Conservation (phyloP, 2,888 invertebrate species). For the Endotricha flammealis region DNA sequence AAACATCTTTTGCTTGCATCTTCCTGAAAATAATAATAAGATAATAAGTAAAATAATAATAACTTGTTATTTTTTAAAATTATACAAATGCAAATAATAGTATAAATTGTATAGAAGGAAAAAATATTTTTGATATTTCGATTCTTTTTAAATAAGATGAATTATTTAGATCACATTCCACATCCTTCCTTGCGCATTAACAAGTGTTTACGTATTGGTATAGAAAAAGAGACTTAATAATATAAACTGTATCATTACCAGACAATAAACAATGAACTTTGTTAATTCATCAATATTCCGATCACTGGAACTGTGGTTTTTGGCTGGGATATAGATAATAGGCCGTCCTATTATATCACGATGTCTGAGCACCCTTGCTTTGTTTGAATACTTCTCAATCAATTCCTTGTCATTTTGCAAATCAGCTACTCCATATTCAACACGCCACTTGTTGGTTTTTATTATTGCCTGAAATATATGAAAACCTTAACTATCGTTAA, state of each 20-base stretch:
- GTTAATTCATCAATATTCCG: conserved; percentile 87
- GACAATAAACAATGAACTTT: conserved; percentile 86
- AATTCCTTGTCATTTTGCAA: conserved; percentile 73
- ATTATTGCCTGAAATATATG: conserved; percentile 81
- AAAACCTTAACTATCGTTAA: no score
- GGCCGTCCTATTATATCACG: conserved; percentile 86
- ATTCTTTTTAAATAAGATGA: no score
- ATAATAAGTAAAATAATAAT: not conserved
- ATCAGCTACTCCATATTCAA: conserved; percentile 82
- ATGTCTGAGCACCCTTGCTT: conserved; percentile 84
- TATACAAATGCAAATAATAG: no score
- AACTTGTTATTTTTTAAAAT: conserved; percentile 3
- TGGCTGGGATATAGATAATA: conserved; percentile 87
- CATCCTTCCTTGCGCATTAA: no score
- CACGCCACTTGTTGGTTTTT: conserved; percentile 89
- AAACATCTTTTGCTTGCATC: conserved; percentile 87
- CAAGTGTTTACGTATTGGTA: no score
- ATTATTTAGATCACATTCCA: no score
- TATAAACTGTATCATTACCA: conserved; percentile 81
- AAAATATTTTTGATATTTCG: no score
- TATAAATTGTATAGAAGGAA: no score
- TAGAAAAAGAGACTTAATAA: no score
- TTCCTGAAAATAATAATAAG: conserved; percentile 77
- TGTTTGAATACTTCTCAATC: conserved; percentile 79
- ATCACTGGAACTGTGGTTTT: conserved; percentile 84